These are phyloP conservation scores for Rotaria sp. DNA, from an alignment of 2,888 invertebrate genomes.

Conservation along the genomic window DNA sequence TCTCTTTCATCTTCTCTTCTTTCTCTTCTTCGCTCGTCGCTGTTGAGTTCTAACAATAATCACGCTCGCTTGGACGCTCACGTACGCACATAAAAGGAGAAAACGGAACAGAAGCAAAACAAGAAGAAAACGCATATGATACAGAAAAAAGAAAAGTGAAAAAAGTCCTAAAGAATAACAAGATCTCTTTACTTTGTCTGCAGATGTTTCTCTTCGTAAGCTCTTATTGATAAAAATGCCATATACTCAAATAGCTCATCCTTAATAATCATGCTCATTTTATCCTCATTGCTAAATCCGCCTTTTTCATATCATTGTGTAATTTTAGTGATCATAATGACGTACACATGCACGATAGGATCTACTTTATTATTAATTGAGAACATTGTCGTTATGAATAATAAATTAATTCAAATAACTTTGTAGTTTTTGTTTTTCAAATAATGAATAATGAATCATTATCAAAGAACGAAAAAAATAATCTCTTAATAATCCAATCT, in stretches of 20 bases:
- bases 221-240: neutral
- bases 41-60: neutral
- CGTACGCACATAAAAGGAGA: neutral
- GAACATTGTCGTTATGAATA: too few species aligned
- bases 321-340: neutral
- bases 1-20: neutral
- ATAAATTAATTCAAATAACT: neutral
- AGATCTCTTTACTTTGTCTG: neutral
- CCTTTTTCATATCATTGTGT: neutral
- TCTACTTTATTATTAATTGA: too few species aligned
- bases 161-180: neutral
- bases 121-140: too few species aligned
- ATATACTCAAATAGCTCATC: neutral
- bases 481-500: neutral
- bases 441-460: neutral
- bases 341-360: neutral
- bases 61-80: slow-evolving; percentile 1
- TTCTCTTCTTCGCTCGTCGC: neutral
- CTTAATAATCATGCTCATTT: neutral
- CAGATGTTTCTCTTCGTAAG: too few species aligned
- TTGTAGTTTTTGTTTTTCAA: neutral
- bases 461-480: neutral
- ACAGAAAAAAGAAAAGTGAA: neutral
- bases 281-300: neutral
- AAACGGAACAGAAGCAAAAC: neutral